phyloP scores from a whole-genome alignment of 2,113 vertebrate species.

The Carassius gibelio region DNA sequence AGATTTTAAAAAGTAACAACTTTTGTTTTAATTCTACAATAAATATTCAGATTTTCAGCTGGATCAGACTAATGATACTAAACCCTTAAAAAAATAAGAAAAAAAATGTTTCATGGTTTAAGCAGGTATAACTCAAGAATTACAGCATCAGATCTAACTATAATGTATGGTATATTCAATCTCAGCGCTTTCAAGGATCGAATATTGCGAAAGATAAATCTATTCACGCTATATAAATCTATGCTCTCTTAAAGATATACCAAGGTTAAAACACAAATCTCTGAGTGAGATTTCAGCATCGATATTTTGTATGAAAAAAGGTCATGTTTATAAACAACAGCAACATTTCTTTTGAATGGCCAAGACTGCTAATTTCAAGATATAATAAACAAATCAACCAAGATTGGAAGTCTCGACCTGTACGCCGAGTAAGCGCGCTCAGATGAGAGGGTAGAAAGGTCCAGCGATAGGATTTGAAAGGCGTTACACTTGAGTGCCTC shows the following conservation, averaged over 20 bases:
- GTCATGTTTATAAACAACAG: constrained; percentile 25
- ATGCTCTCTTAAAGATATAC: background rate
- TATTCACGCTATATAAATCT: too few species aligned
- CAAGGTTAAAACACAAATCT: background rate
- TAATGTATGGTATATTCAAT: too few species aligned
- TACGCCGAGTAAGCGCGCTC: constrained; percentile 7
- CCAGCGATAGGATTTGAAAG: constrained; percentile 56
- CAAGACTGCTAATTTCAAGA: constrained; percentile 49
- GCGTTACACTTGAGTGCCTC: constrained; percentile 56
- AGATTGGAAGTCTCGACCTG: constrained; percentile 34
- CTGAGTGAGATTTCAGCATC: background rate
- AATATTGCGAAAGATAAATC: too few species aligned
- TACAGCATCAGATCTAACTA: too few species aligned
- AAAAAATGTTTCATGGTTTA: too few species aligned
- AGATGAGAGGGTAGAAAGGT: constrained; percentile 61
- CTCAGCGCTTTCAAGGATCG: too few species aligned
- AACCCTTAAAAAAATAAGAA: too few species aligned
- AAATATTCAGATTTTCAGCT: too few species aligned
- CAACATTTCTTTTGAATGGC: constrained; percentile 35
- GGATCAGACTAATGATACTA: too few species aligned
- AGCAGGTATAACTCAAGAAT: too few species aligned
- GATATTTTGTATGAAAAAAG: background rate
- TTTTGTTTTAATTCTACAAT: too few species aligned
- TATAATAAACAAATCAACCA: constrained; percentile 49
- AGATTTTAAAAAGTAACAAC: too few species aligned